phyloP scores from a whole-genome alignment of 2,113 vertebrate genomes.

The Heteronetta atricapilla region DNA sequence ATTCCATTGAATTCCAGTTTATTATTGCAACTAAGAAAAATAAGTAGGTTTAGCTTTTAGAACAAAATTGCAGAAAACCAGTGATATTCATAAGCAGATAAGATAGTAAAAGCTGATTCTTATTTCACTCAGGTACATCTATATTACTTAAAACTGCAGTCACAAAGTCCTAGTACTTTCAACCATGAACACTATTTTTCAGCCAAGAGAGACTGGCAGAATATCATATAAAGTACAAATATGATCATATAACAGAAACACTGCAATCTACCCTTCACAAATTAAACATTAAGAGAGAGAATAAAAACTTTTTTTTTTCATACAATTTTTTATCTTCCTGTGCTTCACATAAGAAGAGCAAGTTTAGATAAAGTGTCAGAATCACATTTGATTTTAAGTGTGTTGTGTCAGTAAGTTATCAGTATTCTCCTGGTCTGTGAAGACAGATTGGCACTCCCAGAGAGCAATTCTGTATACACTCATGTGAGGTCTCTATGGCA shows the following conservation, averaged over 20 bases:
- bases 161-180: too few relatives aligned
- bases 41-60: not conserved
- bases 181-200: not conserved
- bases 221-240: too few relatives aligned
- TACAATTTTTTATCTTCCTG: too few relatives aligned
- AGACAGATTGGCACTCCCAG: not conserved
- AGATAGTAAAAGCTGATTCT: not conserved
- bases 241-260: too few relatives aligned
- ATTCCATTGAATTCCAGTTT: not conserved
- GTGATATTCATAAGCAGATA: not conserved
- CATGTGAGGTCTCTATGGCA: rapidly evolving
- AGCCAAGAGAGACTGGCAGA: too few relatives aligned
- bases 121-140: not conserved
- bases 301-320: too few relatives aligned
- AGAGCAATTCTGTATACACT: not conserved
- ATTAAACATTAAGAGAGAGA: too few relatives aligned
- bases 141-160: not conserved
- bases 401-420: not conserved
- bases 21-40: not conserved
- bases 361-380: too few relatives aligned
- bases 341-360: too few relatives aligned
- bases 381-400: too few relatives aligned
- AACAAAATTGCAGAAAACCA: not conserved
- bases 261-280: too few relatives aligned
- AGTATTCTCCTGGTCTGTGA: not conserved